phyloP scores from a whole-genome alignment of 2,888 invertebrate genomes.

The Diarsia brunnea region DNA sequence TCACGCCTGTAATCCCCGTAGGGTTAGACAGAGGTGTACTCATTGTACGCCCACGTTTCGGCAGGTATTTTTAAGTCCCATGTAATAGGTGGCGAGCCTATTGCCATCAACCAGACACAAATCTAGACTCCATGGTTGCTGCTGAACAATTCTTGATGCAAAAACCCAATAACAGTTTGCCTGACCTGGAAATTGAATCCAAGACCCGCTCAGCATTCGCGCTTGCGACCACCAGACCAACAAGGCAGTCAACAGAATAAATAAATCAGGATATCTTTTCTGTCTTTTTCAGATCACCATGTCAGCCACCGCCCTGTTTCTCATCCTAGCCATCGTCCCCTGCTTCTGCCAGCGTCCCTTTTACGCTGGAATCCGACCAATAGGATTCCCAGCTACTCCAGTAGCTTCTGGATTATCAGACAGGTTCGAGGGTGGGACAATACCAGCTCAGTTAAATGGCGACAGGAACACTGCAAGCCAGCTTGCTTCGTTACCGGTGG shows the following conservation, averaged over 20 bases:
- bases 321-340: slow-evolving; percentile 54
- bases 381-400: slow-evolving; percentile 50
- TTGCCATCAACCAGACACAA: too few species aligned
- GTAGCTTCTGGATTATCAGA: slow-evolving; percentile 30
- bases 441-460: slow-evolving; percentile 62
- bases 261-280: background rate
- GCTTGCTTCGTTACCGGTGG: slow-evolving; percentile 63
- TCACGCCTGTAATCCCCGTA: too few species aligned
- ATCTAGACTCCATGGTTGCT: too few species aligned
- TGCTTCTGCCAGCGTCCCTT: slow-evolving; percentile 88
- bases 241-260: background rate
- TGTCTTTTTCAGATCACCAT: slow-evolving; percentile 54
- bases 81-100: too few species aligned
- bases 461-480: slow-evolving; percentile 71
- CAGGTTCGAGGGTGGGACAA: slow-evolving; percentile 30
- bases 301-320: slow-evolving; percentile 34
- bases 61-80: too few species aligned
- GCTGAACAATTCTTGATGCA: too few species aligned
- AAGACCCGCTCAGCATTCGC: too few species aligned
- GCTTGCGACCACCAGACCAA: too few species aligned
- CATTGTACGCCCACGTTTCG: too few species aligned
- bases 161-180: too few species aligned
- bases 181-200: too few species aligned
- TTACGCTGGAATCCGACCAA: slow-evolving; percentile 83
- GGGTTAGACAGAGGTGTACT: too few species aligned